Conservation (phyloP, 23 tunicate species). For the Halocynthia aurantium region DNA sequence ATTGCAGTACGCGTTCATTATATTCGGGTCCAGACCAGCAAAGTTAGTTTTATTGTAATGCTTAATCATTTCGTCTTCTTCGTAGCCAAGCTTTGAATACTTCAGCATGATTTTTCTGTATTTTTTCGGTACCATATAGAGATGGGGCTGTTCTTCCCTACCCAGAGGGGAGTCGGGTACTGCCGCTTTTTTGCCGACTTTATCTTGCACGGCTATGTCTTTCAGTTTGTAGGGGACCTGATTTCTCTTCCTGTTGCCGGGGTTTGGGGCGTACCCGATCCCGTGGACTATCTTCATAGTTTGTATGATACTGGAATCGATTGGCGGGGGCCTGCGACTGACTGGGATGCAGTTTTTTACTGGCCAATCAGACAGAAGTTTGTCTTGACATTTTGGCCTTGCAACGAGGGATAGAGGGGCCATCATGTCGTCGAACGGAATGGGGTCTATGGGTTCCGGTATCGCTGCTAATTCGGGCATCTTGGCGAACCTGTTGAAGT, state of each 20-base stretch:
- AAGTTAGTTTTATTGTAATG: constrained; percentile 91
- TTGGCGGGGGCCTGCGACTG: constrained; percentile 88
- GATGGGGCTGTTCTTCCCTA: constrained; percentile 84
- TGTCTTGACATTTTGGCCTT: constrained; percentile 57
- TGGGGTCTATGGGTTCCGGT: constrained; percentile 21
- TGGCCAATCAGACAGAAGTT: constrained; percentile 93
- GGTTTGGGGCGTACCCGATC: constrained; percentile 96
- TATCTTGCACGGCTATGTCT: constrained; percentile 46
- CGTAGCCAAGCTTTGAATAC: constrained; percentile 76
- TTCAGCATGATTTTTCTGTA: constrained; percentile 76
- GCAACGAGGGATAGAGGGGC: constrained; percentile 56
- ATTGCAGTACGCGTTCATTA: constrained; percentile 96
- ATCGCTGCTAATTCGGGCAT: constrained; percentile 58
- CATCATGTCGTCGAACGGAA: constrained; percentile 40
- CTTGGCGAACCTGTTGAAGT: constrained; percentile 61
- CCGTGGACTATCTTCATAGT: constrained; percentile 87
- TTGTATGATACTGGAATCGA: constrained; percentile 66
- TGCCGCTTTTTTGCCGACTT: constrained; percentile 74
- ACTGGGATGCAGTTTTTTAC: constrained; percentile 39
- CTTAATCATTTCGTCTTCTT: constrained; percentile 73
- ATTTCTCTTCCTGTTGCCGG: constrained; percentile 70
- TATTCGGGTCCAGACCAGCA: constrained; percentile 93
- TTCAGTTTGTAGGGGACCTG: constrained; percentile 90
- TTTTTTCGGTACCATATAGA: constrained; percentile 85
- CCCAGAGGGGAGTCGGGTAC: constrained; percentile 86